A percentile compares a stretch with the other conserved stretches of the same genome.
Conservation (phyloP, 2,113 vertebrate genomes). For the Gulo gulo region DNA sequence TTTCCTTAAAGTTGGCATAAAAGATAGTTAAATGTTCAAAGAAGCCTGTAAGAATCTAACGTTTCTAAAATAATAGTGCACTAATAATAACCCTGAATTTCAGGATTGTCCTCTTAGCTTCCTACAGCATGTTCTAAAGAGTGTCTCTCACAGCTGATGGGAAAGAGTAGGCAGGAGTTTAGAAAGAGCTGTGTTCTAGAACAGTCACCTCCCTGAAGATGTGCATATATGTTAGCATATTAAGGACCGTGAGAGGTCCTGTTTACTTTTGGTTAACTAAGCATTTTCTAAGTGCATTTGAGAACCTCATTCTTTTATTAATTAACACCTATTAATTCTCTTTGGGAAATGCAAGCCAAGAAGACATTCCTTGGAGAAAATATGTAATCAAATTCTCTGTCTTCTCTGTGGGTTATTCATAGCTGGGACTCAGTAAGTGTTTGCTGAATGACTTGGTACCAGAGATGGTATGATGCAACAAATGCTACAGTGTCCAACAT, state of each 20-base stretch:
- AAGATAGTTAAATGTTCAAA: constrained; percentile 1
- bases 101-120: not conserved
- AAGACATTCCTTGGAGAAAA: constrained; percentile 3
- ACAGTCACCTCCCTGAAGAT: not conserved
- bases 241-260: not conserved
- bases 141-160: not conserved
- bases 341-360: not conserved
- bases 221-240: not conserved
- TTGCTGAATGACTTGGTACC: not conserved
- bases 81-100: not conserved
- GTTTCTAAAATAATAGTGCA: not conserved
- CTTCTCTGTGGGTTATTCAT: not conserved
- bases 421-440: not conserved
- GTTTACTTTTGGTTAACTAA: not conserved
- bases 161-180: not conserved
- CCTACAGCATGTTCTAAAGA: not conserved
- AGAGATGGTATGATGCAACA: not conserved
- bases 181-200: not conserved
- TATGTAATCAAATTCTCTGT: not conserved
- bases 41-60: not conserved
- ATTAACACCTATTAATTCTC: constrained; percentile 39
- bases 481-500: not conserved
- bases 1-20: constrained; percentile 4
- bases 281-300: constrained; percentile 24
- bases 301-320: not conserved